Base-by-base conservation (phyloP, 1,140 invertebrate species). In the Brachionus rubens region DNA sequence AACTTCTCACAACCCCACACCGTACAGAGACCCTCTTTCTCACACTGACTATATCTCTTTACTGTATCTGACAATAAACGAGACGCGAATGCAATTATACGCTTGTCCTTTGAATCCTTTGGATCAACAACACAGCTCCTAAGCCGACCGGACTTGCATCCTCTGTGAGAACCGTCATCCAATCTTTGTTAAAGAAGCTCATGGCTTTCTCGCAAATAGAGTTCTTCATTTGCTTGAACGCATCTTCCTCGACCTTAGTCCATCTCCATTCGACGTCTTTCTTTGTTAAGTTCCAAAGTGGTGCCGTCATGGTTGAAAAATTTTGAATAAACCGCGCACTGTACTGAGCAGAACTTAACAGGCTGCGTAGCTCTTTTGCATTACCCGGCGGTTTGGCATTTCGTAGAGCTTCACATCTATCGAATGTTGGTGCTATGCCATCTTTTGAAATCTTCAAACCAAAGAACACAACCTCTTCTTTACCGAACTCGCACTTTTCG, bases 111-210 rank as follows among this genome's bases (percentile, higher is more conserved):
- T 46, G 3, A 16, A 30, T 28, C 68, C 52, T 12, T 36, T 36
- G 62, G 62, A 36, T 59, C 16, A 0, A 77, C 10, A 88, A 30
- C 1, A 88, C 84, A 1, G 84, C 85, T n/a, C 85, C 85, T 6
- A 87, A 30, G 0, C 84, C 85, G 52, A 79, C 79, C 3, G 80
- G 78, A 28, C 79, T 82, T 16, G 85, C 77, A 47, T 78, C 70
- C 19, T 43, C 65, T n/a, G 65, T 68, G 33, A 68, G 26, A 26
- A 47, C 28, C 21, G 62, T 46, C 9, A 6, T 36, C 62, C 62
- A 67, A 21, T 28, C 12, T 14, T 41, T 41, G 36, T 68, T 41
- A 16, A 68, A 68, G 19, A 47, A 68, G 33, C 24, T 59, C 1
- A 59, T 26, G 26, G 26, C 54, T 14, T 59, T 59, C 33, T 26